Evolutionary conservation across 2,888 invertebrate genomes (phyloP).

Genomic region (Luffia ferchaultella): DNA sequence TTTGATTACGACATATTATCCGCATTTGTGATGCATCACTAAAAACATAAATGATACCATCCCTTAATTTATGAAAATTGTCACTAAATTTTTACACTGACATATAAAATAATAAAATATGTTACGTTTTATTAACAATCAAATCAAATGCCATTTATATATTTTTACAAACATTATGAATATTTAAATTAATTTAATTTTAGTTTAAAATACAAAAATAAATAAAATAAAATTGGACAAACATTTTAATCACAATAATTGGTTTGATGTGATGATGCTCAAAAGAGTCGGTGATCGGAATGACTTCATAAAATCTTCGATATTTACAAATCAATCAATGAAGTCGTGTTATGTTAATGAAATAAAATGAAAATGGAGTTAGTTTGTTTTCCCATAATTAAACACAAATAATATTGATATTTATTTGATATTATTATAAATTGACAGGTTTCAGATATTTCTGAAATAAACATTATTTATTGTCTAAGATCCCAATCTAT

Average conservation of each 20-base stretch:
- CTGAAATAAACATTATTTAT: too few species aligned
- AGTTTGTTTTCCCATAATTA: too few species aligned
- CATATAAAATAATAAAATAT: background rate
- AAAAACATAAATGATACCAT: background rate
- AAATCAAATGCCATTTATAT: too few species aligned
- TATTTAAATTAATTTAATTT: background rate
- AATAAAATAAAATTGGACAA: background rate
- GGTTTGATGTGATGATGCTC: background rate
- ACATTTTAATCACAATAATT: background rate
- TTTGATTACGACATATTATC: background rate
- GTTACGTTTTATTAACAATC: background rate
- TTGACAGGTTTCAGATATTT: too few species aligned
- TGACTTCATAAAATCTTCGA: background rate
- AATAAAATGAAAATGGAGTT: too few species aligned
- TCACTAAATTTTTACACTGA: background rate
- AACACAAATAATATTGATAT: too few species aligned
- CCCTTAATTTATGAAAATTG: background rate
- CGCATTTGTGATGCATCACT: background rate
- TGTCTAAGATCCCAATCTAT: too few species aligned
- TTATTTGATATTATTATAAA: too few species aligned
- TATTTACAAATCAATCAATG: too few species aligned
- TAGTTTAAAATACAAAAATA: background rate
- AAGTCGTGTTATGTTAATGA: too few species aligned
- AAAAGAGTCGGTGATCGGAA: background rate
- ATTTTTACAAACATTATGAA: background rate